Base-by-base conservation (phyloP, 2,797 vertebrate genomes). In the Anomalospiza imberbis region DNA sequence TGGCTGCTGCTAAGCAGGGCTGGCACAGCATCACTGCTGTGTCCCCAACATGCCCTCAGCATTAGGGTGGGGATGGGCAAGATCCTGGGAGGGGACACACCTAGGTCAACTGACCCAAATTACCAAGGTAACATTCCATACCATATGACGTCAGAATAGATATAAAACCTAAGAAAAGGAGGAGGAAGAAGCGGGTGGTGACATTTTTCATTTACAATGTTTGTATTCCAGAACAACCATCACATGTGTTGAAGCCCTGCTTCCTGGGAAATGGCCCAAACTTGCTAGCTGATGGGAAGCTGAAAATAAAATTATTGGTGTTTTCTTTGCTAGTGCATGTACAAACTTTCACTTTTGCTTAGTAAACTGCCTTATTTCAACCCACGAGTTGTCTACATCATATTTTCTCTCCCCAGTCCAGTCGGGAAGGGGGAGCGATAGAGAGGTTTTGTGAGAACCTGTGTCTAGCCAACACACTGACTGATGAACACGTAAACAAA, bases 371-470 rank as follows among this genome's bases (percentile, higher is more conserved):
- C 16, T 47, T 34, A 65, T 53, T 70, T 89, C n/a, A 65, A 40
- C 6, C 26, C 26, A 36, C 0, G 0, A 58, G 15, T 17, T 72
- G 11, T 28, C 65, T 48, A 31, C 22, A 17, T 36, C 12, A 40
- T 47, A 32, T 40, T 65, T 65, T 53, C 34, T 72, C 40, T 78
- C 13, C 34, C 12, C 6, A 0, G 0, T 60, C 31, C 53, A 47
- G 4, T 13, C 29, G 17, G 18, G 18, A 60, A 72, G 9, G 3
- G 20, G 6, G 9, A 36, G 10, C 28, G 29, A 47, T 14, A 24
- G 25, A 51, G 29, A 51, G 6, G n/a, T 32, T 66, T 72, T 57
- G 9, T 36, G 45, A 6, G 22, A 9, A 42, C 13, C 7, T 34
- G 31, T 12, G 7, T 84, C 48, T 45, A 53, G 38, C 21, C n/a